These are phyloP conservation scores for Plodia interpunctella DNA, from an alignment of 1,140 invertebrate species.

Conservation along the genomic window DNA sequence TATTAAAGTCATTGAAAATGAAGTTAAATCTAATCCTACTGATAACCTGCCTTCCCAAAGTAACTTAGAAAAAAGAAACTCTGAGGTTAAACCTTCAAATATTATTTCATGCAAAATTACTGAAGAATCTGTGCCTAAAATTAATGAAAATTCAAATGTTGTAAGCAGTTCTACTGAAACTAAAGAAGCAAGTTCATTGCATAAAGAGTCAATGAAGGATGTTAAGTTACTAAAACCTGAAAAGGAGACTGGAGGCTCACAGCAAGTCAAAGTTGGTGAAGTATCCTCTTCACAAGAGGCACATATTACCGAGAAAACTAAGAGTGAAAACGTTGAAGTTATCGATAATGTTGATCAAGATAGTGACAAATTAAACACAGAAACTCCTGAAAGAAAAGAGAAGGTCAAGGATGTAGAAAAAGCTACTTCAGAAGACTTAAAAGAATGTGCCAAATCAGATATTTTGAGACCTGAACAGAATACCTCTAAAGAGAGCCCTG, in stretches of 20 bases:
- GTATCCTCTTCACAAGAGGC: not conserved
- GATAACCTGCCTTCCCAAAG: not conserved
- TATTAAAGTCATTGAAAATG: not conserved
- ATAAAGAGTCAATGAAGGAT: not conserved
- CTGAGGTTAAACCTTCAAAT: not conserved
- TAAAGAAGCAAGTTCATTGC: not conserved
- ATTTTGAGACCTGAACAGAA: not conserved
- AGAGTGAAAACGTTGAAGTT: not conserved
- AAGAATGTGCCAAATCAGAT: not conserved
- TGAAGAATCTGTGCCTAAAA: not conserved
- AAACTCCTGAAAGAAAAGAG: not conserved
- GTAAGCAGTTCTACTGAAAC: conserved; percentile 5
- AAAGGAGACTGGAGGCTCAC: not conserved
- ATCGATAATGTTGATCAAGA: not conserved
- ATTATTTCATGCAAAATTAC: not conserved
- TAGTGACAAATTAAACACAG: not conserved
- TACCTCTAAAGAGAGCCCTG: not conserved
- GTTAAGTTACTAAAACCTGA: not conserved
- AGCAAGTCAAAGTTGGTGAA: not conserved
- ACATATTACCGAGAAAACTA: not conserved
- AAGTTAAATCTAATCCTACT: not conserved
- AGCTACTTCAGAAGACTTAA: not conserved
- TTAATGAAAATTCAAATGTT: not conserved
- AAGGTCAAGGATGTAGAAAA: not conserved
- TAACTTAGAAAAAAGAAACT: not conserved